phyloP scores from a whole-genome alignment of 2,113 vertebrate genomes.

The Gadus macrocephalus region DNA sequence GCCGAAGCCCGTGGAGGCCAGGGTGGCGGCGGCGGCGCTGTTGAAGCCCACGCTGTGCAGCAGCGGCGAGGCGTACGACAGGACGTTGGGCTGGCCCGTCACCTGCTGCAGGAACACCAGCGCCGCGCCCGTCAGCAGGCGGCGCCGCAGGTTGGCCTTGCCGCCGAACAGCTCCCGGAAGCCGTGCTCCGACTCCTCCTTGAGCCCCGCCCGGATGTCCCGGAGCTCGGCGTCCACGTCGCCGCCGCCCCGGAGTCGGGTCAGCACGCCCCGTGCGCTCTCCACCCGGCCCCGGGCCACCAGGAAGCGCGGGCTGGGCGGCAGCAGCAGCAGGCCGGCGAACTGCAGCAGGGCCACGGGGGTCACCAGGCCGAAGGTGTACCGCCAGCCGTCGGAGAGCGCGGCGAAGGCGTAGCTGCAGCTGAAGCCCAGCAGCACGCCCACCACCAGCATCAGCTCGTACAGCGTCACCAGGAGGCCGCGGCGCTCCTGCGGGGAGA shows the following conservation, averaged over 20 bases:
- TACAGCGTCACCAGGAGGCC: conserved; percentile 89
- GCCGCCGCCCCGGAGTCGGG: conserved; percentile 66
- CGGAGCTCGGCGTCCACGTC: conserved; percentile 76
- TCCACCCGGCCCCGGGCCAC: conserved; percentile 79
- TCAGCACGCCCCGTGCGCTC: conserved; percentile 78
- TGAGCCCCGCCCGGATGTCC: conserved; percentile 81
- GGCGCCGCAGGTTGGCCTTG: conserved; percentile 85
- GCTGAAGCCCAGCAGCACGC: conserved; percentile 88
- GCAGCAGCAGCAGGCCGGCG: conserved; percentile 81
- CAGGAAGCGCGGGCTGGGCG: conserved; percentile 90
- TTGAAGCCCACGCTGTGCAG: conserved; percentile 90
- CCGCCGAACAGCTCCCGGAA: conserved; percentile 84
- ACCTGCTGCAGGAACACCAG: conserved; percentile 90
- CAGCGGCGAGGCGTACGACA: conserved; percentile 91
- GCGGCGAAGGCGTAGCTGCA: conserved; percentile 84
- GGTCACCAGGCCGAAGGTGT: conserved; percentile 85
- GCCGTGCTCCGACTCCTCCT: conserved; percentile 82
- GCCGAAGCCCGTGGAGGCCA: conserved; percentile 91
- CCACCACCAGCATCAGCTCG: conserved; percentile 89
- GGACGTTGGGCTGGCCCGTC: conserved; percentile 91
- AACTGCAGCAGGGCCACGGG: conserved; percentile 83
- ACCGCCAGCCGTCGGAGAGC: conserved; percentile 81
- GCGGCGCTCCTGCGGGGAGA: conserved; percentile 83
- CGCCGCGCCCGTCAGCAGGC: conserved; percentile 80
- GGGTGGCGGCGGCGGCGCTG: conserved; percentile 85